Conservation (phyloP, 2,797 vertebrate species). For the Aerospiza tachiro region DNA sequence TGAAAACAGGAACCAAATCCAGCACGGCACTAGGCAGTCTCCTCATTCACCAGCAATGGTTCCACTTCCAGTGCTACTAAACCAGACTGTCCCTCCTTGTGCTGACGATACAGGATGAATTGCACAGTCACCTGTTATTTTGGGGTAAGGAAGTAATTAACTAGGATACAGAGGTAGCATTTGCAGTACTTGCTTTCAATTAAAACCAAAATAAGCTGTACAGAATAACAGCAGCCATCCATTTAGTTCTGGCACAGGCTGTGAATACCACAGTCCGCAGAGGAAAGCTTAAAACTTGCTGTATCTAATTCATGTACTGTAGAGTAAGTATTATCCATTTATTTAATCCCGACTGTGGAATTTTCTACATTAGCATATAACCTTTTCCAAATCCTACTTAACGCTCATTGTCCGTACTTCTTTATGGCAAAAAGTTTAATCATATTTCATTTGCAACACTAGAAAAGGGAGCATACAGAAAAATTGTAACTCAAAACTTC, state of each 20-base stretch:
- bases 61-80: constrained; percentile 62
- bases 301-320: not conserved
- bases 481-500: not conserved
- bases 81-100: not conserved
- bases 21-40: not conserved
- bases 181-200: not conserved
- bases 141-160: constrained; percentile 19
- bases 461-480: not conserved
- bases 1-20: not conserved
- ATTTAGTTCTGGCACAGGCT: not conserved
- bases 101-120: constrained; percentile 71
- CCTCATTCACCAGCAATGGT: constrained; percentile 68
- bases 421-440: not conserved
- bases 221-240: not conserved
- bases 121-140: constrained; percentile 69
- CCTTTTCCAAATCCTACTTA: not conserved
- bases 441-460: not conserved
- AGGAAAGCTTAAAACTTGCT: not conserved
- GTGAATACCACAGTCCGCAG: not conserved
- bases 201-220: not conserved
- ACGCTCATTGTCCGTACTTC: not conserved
- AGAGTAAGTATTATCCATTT: not conserved
- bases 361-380: not conserved
- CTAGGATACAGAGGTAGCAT: not conserved
- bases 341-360: not conserved